Evolutionary conservation across 2,888 invertebrate species (phyloP).

Genomic region (Chalcosyrphus nemorum): DNA sequence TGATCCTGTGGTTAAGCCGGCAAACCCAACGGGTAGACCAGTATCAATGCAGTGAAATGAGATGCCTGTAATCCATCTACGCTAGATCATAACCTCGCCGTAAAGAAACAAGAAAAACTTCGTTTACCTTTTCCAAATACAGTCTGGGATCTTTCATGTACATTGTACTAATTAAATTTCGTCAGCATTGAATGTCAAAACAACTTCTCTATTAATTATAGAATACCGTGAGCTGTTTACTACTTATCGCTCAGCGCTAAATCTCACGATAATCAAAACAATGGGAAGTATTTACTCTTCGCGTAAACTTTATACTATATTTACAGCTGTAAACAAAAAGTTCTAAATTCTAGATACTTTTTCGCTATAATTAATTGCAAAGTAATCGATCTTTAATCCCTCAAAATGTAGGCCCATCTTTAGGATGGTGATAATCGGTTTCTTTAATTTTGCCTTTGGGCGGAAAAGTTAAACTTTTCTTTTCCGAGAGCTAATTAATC

Average conservation of each 20-base stretch:
- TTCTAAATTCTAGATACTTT: neutral
- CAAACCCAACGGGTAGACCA: too few species aligned
- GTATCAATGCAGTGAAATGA: too few species aligned
- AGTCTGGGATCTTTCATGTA: too few species aligned
- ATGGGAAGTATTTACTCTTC: conserved; percentile 24
- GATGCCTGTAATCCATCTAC: too few species aligned
- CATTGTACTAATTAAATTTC: too few species aligned
- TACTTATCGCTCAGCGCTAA: neutral
- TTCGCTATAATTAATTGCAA: conserved; percentile 9
- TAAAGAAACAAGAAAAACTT: too few species aligned
- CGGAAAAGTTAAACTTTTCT: neutral
- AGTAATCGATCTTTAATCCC: conserved; percentile 31
- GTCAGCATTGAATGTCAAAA: too few species aligned
- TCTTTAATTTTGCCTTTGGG: neutral
- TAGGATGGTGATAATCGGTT: neutral
- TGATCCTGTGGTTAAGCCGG: too few species aligned
- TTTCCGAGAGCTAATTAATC: neutral
- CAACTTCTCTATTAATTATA: neutral
- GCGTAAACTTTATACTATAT: conserved; percentile 13
- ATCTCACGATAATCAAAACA: conserved; percentile 1
- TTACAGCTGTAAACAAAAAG: neutral
- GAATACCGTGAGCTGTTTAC: neutral
- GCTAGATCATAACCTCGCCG: too few species aligned
- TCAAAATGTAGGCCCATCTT: neutral
- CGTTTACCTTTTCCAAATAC: too few species aligned